Percentiles rank a stretch among this genome's conserved stretches.
phyloP scores from a whole-genome alignment of 1,140 invertebrate species.

The Neotoxoptera formosana region DNA sequence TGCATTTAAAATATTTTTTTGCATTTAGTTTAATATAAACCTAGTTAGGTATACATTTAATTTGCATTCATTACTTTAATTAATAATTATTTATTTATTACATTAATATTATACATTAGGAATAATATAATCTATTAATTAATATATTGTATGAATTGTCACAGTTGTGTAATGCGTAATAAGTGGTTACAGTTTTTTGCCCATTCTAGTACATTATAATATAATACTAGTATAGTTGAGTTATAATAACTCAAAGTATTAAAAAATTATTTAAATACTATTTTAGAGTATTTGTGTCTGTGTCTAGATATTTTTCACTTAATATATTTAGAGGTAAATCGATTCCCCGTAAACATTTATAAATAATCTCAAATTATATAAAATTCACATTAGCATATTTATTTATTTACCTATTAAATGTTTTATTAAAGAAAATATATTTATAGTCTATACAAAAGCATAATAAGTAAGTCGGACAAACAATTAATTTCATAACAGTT shows the following conservation, averaged over 20 bases:
- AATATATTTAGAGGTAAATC: not conserved
- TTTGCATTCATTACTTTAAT: no score
- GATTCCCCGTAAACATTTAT: not conserved
- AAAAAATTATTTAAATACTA: not conserved
- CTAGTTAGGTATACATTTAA: no score
- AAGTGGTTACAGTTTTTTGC: not conserved
- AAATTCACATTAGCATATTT: not conserved
- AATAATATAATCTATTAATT: no score
- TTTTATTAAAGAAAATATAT: no score
- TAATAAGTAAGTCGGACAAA: no score
- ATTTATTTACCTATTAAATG: no score
- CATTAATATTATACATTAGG: no score
- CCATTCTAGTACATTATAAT: not conserved
- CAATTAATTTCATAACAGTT: no score
- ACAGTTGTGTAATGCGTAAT: not conserved
- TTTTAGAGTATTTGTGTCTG: not conserved
- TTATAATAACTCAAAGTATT: not conserved
- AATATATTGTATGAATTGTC: no score
- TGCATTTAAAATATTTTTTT: not conserved
- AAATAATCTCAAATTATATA: not conserved
- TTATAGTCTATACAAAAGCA: no score
- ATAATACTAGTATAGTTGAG: no score
- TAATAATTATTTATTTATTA: no score
- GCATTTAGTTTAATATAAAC: not conserved
- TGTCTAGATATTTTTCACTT: not conserved